Base-by-base conservation (phyloP, 2,888 invertebrate genomes). In the Cerceris ruficornis region DNA sequence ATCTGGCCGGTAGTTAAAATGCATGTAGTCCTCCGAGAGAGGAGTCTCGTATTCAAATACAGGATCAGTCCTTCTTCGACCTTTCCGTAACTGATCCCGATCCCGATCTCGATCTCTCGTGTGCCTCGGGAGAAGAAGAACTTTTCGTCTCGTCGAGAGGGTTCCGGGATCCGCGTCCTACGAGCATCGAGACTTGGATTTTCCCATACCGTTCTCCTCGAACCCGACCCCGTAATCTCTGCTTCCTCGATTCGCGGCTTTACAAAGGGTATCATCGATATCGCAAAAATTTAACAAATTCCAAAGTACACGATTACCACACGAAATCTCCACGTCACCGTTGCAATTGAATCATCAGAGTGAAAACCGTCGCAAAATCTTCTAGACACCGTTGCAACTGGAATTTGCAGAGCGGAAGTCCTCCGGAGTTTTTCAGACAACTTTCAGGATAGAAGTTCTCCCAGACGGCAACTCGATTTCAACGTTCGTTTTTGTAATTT, bases 1-100 rank as follows among this genome's bases (percentile, higher is more conserved):
- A 92, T 90, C 92, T 92, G 92, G 85, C 85, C 90, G 89, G 90
- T 92, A 92, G 92, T 92, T 92, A 92, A 92, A 92, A 92, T 92
- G 92, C 92, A 92, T 92, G 92, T 92, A 92, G 92, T 91, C 92
- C 89, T 88, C 87, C 69, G 80, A 79, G 83, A 58, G 83, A 28
- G 28, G 28, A 87, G 88, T 89, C 89, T 89, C 92, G 91, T 92
- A 92, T 92, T 92, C 92, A 92, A 92, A 92, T 92, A 92, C 90
- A 90, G 91, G 92, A 92, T 91, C 91, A 92, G 91, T 88, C 88
- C 89, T 89, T 86, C 89, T 88, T 89, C 90, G 89, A 89, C 90
- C 90, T 89, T 86, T 89, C 87, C 87, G 84, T 84, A 87, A 84
- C 90, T 90, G 91, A 92, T 91, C 90, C 88, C 86, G 88, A 90